Evolutionary conservation across 2,113 vertebrate species (phyloP).

Genomic region (Empidonax traillii): DNA sequence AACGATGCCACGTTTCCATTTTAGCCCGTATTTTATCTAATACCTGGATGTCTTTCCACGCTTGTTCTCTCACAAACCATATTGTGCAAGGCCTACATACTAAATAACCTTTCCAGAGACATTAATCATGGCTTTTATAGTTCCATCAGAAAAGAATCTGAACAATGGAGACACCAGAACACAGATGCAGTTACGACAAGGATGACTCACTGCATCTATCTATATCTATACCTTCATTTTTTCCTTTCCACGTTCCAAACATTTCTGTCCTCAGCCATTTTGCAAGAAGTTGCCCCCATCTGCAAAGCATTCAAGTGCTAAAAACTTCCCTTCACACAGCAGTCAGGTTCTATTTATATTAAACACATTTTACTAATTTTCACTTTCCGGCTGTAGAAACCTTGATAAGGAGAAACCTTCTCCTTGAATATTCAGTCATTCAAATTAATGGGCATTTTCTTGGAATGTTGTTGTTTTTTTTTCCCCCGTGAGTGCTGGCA

Average conservation of each 20-base stretch:
- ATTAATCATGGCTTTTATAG: neutral
- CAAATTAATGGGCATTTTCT: constrained; percentile 72
- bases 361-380: constrained; percentile 60
- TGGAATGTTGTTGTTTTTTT: constrained; percentile 39
- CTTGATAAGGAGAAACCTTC: constrained; percentile 70
- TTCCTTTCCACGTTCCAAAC: neutral
- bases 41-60: neutral
- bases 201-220: neutral
- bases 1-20: neutral
- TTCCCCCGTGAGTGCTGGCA: constrained; percentile 21
- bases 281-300: constrained; percentile 5
- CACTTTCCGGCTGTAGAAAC: constrained; percentile 64
- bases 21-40: neutral
- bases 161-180: neutral
- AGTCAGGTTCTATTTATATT: constrained; percentile 59
- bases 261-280: neutral
- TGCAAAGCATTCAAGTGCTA: neutral
- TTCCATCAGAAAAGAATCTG: neutral
- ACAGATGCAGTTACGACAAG: neutral
- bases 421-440: constrained; percentile 61
- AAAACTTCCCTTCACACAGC: neutral
- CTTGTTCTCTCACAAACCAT: neutral
- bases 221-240: neutral
- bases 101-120: neutral
- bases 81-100: neutral